A percentile compares a stretch with the other conserved stretches of the same genome.
Evolutionary conservation across 2,797 vertebrate species (phyloP).

Genomic region (Neoniphon sammara): DNA sequence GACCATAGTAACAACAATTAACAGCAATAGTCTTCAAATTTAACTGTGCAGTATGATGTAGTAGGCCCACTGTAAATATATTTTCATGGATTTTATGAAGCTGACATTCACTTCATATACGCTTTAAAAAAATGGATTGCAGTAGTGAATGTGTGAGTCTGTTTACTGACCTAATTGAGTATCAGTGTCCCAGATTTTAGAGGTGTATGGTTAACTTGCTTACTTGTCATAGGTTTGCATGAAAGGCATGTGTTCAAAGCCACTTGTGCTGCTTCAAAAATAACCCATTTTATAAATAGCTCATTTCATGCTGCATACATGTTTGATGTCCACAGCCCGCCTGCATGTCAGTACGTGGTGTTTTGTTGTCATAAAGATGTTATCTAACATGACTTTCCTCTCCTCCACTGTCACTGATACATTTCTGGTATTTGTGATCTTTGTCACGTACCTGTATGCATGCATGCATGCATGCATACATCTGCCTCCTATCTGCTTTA

Average conservation of each 20-base stretch:
- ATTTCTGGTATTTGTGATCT: background rate
- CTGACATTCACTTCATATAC: background rate
- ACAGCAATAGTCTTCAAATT: background rate
- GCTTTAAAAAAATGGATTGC: background rate
- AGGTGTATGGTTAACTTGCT: background rate
- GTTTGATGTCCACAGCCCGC: background rate
- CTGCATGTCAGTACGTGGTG: background rate
- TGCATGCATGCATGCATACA: background rate
- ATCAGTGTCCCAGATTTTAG: background rate
- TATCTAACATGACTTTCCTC: background rate
- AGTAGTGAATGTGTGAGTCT: background rate
- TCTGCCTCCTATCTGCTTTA: background rate
- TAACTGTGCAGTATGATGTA: background rate
- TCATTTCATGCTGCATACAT: background rate
- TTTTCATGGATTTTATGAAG: background rate
- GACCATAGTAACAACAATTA: background rate
- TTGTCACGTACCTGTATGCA: background rate
- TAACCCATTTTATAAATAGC: background rate
- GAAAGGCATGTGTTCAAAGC: background rate
- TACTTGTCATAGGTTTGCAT: slow-evolving; percentile 1
- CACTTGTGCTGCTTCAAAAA: slow-evolving; percentile 15
- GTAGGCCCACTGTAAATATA: background rate
- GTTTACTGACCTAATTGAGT: slow-evolving; percentile 11
- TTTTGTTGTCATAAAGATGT: background rate
- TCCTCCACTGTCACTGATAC: too few species aligned